phyloP scores from a whole-genome alignment of 2,888 invertebrate genomes.

The Meandrusa payeni region DNA sequence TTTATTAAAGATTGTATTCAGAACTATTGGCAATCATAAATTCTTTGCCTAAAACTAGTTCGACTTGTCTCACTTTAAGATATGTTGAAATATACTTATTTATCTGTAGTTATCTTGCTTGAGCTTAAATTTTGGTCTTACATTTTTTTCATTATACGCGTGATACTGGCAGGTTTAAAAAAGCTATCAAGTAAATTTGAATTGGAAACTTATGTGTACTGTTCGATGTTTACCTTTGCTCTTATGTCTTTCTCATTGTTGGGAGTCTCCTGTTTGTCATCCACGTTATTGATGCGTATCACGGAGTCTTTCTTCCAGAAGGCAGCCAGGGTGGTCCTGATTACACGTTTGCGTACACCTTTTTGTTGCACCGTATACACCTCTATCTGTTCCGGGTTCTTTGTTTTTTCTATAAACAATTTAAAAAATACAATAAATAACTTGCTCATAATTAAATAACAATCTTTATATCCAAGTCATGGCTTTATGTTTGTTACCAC shows the following conservation, averaged over 20 bases:
- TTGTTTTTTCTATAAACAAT: slow-evolving; percentile 84
- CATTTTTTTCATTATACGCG: not conserved
- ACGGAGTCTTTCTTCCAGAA: slow-evolving; percentile 86
- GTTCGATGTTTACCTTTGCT: slow-evolving; percentile 78
- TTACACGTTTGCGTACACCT: slow-evolving; percentile 82
- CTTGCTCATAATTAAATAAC: too few species aligned
- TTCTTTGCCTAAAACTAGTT: slow-evolving; percentile 1
- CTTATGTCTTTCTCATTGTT: slow-evolving; percentile 85
- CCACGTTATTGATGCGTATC: slow-evolving; percentile 87
- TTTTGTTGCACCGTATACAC: slow-evolving; percentile 83
- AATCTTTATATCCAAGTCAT: too few species aligned
- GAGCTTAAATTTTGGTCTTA: not conserved
- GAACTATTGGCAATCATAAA: slow-evolving; percentile 10
- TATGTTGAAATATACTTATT: not conserved
- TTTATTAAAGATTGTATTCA: slow-evolving; percentile 20
- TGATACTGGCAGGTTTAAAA: not conserved
- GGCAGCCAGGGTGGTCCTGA: slow-evolving; percentile 81
- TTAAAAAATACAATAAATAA: slow-evolving; percentile 14
- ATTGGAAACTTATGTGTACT: slow-evolving; percentile 60
- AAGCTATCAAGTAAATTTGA: slow-evolving; percentile 31
- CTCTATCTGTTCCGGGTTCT: slow-evolving; percentile 86
- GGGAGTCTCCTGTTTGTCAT: slow-evolving; percentile 85
- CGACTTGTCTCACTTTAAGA: not conserved
- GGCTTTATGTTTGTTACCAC: too few species aligned
- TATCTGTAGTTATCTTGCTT: not conserved